phyloP scores from a whole-genome alignment of 2,888 invertebrate genomes.

The Drosophila acutilabella region DNA sequence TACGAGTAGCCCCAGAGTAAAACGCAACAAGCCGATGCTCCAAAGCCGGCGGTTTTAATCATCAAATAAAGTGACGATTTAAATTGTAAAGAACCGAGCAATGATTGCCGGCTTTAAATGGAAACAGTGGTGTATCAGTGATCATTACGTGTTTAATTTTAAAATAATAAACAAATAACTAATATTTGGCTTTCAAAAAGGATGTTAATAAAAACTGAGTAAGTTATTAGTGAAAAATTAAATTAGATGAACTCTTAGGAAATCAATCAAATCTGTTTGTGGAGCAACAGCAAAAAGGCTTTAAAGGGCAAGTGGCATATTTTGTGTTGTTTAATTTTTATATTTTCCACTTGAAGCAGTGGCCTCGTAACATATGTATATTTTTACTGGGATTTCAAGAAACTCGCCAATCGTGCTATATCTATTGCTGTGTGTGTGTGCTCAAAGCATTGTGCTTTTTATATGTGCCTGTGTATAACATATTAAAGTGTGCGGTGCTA shows the following conservation, averaged over 20 bases:
- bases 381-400: slow-evolving; percentile 56
- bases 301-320: slow-evolving; percentile 37
- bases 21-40: slow-evolving; percentile 60
- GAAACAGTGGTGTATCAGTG: slow-evolving; percentile 16
- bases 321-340: slow-evolving; percentile 39
- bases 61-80: slow-evolving; percentile 24
- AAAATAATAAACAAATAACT: too few species aligned
- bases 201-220: neutral
- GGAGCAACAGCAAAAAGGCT: slow-evolving; percentile 15
- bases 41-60: slow-evolving; percentile 40
- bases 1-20: slow-evolving; percentile 82
- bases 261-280: slow-evolving; percentile 24
- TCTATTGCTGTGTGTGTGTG: neutral
- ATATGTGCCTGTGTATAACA: slow-evolving; percentile 4
- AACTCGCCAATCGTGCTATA: slow-evolving; percentile 40
- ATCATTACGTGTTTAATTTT: slow-evolving; percentile 7
- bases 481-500: slow-evolving; percentile 11
- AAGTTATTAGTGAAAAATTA: neutral
- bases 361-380: slow-evolving; percentile 40
- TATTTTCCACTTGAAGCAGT: slow-evolving; percentile 36
- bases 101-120: slow-evolving; percentile 45
- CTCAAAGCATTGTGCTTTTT: slow-evolving; percentile 1
- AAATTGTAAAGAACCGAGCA: slow-evolving; percentile 12
- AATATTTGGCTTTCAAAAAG: neutral
- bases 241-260: neutral